These are phyloP conservation scores for Mustelus asterias DNA, from an alignment of 2,113 vertebrate species.

Conservation along the genomic window DNA sequence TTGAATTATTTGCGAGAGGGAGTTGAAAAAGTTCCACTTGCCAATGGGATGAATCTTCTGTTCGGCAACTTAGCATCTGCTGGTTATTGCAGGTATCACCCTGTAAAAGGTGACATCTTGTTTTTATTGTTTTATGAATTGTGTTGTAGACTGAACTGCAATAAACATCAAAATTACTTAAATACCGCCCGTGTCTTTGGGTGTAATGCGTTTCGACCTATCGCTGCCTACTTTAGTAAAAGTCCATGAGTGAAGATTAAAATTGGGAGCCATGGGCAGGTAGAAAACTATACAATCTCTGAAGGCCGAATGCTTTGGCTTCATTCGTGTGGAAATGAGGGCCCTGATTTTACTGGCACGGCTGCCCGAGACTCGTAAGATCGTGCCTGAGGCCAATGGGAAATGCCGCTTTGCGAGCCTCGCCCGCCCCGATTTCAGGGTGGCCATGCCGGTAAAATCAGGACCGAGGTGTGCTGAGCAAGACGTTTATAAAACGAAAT, in stretches of 20 bases:
- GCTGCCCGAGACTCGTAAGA: too few relatives aligned
- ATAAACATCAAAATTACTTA: background rate
- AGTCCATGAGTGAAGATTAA: background rate
- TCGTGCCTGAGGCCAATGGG: too few relatives aligned
- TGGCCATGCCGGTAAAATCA: too few relatives aligned
- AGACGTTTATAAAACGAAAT: too few relatives aligned
- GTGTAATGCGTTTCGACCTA: background rate
- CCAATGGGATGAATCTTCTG: background rate
- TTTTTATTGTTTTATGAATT: background rate
- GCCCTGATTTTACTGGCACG: too few relatives aligned
- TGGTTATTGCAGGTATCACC: background rate
- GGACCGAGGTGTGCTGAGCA: too few relatives aligned
- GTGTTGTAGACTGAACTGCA: background rate
- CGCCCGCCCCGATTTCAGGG: too few relatives aligned
- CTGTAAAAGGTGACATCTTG: background rate
- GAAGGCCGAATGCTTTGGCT: background rate
- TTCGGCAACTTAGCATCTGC: background rate
- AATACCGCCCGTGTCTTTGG: background rate
- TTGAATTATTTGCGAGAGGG: background rate
- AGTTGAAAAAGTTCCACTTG: background rate
- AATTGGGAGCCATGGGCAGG: background rate
- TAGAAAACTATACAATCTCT: background rate
- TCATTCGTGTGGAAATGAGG: background rate
- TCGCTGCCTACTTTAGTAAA: background rate
- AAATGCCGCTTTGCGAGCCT: background rate